phyloP scores from a whole-genome alignment of 2,797 vertebrate species.

The Lepilemur septentrionalis region DNA sequence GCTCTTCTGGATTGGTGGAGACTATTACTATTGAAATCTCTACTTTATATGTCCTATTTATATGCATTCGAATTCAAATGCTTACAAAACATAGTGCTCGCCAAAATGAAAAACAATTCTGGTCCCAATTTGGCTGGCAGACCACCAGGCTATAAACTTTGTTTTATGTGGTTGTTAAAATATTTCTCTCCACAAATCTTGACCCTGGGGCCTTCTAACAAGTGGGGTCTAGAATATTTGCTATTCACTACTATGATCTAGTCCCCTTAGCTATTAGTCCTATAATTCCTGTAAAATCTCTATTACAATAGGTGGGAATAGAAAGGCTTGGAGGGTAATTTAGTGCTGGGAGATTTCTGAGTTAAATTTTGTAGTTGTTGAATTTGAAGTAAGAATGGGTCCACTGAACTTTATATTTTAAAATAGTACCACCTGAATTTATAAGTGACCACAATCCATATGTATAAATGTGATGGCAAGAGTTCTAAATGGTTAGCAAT shows the following conservation, averaged over 20 bases:
- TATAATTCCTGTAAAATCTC: background rate
- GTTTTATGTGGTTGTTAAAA: slow-evolving; percentile 27
- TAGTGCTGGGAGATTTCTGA: background rate
- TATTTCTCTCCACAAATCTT: slow-evolving; percentile 33
- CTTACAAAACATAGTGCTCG: background rate
- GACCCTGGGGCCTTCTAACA: background rate
- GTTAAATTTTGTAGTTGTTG: slow-evolving; percentile 42
- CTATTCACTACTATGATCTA: background rate
- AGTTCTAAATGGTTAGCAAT: background rate
- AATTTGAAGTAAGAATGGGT: slow-evolving; percentile 6
- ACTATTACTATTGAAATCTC: background rate
- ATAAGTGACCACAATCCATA: background rate
- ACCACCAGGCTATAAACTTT: slow-evolving; percentile 8
- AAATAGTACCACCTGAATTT: background rate
- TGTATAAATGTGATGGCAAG: background rate
- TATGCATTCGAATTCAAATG: slow-evolving; percentile 8
- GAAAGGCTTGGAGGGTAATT: background rate
- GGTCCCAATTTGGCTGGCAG: background rate
- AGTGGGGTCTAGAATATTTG: slow-evolving; percentile 11
- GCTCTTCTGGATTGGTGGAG: background rate
- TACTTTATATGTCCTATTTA: background rate
- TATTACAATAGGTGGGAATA: background rate
- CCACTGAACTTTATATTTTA: background rate
- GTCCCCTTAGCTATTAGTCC: background rate
- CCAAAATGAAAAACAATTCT: slow-evolving; percentile 45